Conservation (phyloP, 2,888 invertebrate species). For the Euplexia lucipara region DNA sequence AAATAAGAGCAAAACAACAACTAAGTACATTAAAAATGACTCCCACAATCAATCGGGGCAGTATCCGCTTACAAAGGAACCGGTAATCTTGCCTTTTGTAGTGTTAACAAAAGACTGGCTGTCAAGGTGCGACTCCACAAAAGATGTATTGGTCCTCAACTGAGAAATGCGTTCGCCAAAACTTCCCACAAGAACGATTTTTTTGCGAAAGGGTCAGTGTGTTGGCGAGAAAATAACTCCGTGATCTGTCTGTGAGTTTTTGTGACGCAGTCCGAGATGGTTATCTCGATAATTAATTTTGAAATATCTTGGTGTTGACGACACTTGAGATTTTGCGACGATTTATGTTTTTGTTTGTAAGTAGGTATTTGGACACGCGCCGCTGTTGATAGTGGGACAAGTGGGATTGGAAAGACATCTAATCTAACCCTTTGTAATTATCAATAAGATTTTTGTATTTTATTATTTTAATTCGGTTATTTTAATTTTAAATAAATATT, state of each 20-base stretch:
- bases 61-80: constrained; percentile 80
- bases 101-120: constrained; percentile 72
- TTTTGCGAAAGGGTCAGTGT: constrained; percentile 65
- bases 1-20: constrained; percentile 50
- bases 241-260: constrained; percentile 51
- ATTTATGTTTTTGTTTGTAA: constrained; percentile 46
- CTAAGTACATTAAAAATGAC: constrained; percentile 68
- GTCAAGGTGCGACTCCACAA: constrained; percentile 82
- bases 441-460: no score
- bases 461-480: no score
- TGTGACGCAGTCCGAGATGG: constrained; percentile 47
- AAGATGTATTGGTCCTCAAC: constrained; percentile 68
- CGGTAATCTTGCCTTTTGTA: constrained; percentile 78
- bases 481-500: no score
- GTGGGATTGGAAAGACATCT: constrained; percentile 11
- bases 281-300: constrained; percentile 57
- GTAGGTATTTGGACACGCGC: constrained; percentile 28
- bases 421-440: no score
- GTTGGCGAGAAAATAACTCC: constrained; percentile 49
- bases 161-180: constrained; percentile 65
- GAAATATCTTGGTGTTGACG: constrained; percentile 35
- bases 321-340: constrained; percentile 26
- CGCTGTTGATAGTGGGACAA: constrained; percentile 4
- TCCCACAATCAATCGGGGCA: constrained; percentile 72
- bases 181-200: constrained; percentile 69